These are phyloP conservation scores for Morpho deidamia DNA, from an alignment of 2,888 invertebrate genomes.

Conservation along the genomic window DNA sequence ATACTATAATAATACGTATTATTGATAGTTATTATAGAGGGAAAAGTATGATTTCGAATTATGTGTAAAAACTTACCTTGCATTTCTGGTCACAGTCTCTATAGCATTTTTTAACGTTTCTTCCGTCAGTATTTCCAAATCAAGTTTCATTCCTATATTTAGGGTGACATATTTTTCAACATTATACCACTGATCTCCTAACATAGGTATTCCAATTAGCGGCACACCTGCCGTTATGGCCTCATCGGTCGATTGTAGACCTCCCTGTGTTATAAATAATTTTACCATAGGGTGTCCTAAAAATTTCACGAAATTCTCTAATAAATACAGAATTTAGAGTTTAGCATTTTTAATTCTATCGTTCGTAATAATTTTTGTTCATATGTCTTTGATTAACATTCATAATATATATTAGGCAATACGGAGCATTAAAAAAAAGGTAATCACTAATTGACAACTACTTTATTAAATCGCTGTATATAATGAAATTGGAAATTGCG, in stretches of 20 bases:
- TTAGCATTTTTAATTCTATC: too few species aligned
- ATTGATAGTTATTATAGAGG: too few species aligned
- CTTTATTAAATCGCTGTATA: too few species aligned
- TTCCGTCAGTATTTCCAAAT: constrained; percentile 35
- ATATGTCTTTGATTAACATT: too few species aligned
- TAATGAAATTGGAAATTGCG: too few species aligned
- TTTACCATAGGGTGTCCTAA: constrained; percentile 1
- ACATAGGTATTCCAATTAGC: constrained; percentile 2
- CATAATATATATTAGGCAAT: too few species aligned
- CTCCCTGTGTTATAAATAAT: constrained; percentile 3
- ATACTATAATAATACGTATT: too few species aligned
- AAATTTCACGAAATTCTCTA: neutral
- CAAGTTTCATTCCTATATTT: constrained; percentile 42
- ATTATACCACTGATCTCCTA: constrained; percentile 3
- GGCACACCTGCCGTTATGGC: constrained; percentile 4
- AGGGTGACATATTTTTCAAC: constrained; percentile 18
- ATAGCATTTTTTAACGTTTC: constrained; percentile 35
- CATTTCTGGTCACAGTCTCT: constrained; percentile 28
- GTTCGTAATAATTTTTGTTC: too few species aligned
- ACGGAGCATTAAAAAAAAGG: too few species aligned
- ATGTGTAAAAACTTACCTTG: constrained; percentile 29
- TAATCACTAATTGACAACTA: too few species aligned
- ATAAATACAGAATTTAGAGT: too few species aligned
- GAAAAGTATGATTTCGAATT: neutral
- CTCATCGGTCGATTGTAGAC: constrained; percentile 28